phyloP scores from a whole-genome alignment of 1,140 invertebrate genomes.

The Panagrolaimus sp. region DNA sequence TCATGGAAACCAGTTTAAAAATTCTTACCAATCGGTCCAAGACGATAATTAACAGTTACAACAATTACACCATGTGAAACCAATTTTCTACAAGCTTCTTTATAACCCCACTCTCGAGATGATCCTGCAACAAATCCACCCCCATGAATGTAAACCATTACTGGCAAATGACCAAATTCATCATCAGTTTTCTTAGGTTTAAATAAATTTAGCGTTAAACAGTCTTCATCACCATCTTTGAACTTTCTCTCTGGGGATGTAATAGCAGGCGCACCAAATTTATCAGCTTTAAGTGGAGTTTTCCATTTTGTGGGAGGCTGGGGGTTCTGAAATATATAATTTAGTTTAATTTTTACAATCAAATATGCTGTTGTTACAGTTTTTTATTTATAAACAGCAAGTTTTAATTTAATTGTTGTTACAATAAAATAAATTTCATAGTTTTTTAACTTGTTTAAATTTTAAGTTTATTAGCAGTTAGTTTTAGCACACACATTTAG shows the following conservation, averaged over 20 bases:
- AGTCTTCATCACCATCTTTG: constrained; percentile 13
- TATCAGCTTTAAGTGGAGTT: background rate
- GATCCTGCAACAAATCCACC: constrained; percentile 19
- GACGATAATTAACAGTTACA: constrained; percentile 29
- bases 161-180: constrained; percentile 26
- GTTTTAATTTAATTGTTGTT: no score
- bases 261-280: background rate
- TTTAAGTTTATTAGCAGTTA: no score
- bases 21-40: constrained; percentile 31
- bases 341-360: no score
- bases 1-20: background rate
- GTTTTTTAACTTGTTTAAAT: no score
- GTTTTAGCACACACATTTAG: no score
- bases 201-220: constrained; percentile 16
- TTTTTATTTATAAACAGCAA: no score
- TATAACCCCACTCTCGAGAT: constrained; percentile 15
- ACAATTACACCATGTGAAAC: constrained; percentile 24
- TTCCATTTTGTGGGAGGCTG: background rate
- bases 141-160: constrained; percentile 51
- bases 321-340: constrained; percentile 1
- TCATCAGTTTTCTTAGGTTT: background rate
- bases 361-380: no score
- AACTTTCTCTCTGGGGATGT: background rate
- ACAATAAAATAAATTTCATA: no score
- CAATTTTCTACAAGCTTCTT: constrained; percentile 16